These are phyloP conservation scores for Odontophorus gujanensis DNA, from an alignment of 2,113 vertebrate genomes.

Conservation along the genomic window DNA sequence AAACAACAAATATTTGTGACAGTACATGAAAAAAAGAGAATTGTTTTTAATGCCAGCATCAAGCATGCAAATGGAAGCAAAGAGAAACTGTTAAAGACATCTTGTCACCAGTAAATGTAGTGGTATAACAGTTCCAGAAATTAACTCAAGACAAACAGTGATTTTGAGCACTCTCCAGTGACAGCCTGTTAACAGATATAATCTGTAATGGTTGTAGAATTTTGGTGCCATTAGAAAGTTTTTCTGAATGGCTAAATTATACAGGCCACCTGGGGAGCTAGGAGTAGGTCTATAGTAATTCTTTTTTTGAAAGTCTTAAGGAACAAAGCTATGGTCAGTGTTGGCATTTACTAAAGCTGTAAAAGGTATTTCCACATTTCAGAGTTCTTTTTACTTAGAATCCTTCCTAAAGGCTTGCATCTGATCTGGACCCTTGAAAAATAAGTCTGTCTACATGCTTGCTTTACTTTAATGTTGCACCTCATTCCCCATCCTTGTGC, in stretches of 20 bases:
- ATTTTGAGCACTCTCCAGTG: slow-evolving; percentile 37
- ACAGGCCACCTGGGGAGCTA: background rate
- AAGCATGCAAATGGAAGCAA: slow-evolving; percentile 3
- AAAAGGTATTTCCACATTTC: background rate
- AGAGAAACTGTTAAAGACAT: slow-evolving; percentile 8
- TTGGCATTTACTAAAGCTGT: background rate
- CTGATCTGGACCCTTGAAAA: background rate
- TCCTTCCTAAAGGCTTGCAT: background rate
- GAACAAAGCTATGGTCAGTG: background rate
- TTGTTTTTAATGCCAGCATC: background rate
- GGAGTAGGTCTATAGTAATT: background rate
- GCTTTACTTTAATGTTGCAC: background rate
- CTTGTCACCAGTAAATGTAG: slow-evolving; percentile 25
- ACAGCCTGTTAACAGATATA: slow-evolving; percentile 48
- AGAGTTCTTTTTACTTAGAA: background rate
- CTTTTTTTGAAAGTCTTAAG: background rate
- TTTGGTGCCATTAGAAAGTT: background rate
- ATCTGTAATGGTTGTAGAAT: slow-evolving; percentile 17
- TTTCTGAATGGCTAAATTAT: background rate
- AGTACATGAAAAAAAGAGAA: background rate
- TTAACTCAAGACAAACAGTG: slow-evolving; percentile 46
- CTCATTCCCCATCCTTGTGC: background rate
- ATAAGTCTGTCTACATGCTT: background rate
- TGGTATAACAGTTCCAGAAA: background rate
- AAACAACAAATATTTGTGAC: background rate